Evolutionary conservation across 2,797 vertebrate genomes (phyloP), one percentile per base, ranked within the genome.

Genomic region (Takifugu rubripes): DNA sequence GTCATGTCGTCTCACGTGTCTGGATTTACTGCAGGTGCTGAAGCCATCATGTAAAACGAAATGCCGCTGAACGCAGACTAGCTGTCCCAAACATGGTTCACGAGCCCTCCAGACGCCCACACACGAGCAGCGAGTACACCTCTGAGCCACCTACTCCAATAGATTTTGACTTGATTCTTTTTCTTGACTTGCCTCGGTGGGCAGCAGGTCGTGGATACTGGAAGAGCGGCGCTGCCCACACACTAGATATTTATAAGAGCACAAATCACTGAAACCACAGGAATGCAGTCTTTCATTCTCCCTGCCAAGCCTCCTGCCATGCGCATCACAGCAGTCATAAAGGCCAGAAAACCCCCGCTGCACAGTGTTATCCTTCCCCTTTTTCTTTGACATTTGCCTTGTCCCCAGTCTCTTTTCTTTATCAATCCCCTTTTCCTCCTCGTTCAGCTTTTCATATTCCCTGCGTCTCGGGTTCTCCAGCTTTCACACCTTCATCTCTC

Each of bases 171-270:
- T 69, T 71, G 33, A 49, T 80, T 77, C 68, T 72, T 63, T 79
- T 80, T 82, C 70, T 82, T 80, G 65, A 64, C 54, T 68, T 64
- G 72, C 65, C 75, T 69, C 71, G 66, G 84, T 85, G 81, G 82
- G 83, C 85, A 72, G 79, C 78, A 75, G 85, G 74, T 80, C 68
- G 51, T 67, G 66, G 79, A 81, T 81, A 61, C 75, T 83, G 84
- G 66, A 79, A 71, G 72, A 81, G 77, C 56, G n/a, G 58, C 72
- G 54, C 84, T 78, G 70, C 91, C 91, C 88, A 89, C 91, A 82
- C 85, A 62, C 69, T 78, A 56, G 80, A 82, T 89, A 90, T 92
- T 90, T 89, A 87, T 90, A 90, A 82, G 72, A 79, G 81, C 77
- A 66, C 79, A 87, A 86, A 85, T 86, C 81, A 77, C 62, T 68